Conservation (phyloP, 2,888 invertebrate genomes). For the Cheilosia variabilis region DNA sequence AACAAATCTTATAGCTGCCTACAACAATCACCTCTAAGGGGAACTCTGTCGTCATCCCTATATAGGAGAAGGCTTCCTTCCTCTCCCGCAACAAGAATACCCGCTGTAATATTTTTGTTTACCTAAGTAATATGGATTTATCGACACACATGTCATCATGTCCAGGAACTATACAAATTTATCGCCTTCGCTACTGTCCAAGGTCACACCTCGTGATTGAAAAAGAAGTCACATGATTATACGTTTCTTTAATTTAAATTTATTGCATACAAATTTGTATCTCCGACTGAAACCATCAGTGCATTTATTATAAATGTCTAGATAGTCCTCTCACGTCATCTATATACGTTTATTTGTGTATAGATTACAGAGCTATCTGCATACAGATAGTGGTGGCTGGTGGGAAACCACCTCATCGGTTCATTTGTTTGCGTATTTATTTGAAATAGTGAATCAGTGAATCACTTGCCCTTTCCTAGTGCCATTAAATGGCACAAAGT, state of each 20-base stretch:
- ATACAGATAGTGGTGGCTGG: not conserved
- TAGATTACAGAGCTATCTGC: not conserved
- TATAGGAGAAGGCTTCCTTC: too few species aligned
- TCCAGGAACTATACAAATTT: not conserved
- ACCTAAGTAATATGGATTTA: not conserved
- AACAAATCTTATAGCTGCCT: too few species aligned
- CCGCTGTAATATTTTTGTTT: not conserved
- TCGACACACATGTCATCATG: not conserved
- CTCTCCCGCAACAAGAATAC: too few species aligned
- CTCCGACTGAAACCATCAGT: slow-evolving; percentile 5
- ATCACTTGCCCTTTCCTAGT: slow-evolving; percentile 19
- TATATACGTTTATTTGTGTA: not conserved
- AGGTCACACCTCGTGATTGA: slow-evolving; percentile 47
- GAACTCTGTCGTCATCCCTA: too few species aligned
- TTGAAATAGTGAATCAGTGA: not conserved
- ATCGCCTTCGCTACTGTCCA: slow-evolving; percentile 1
- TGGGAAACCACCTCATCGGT: not conserved
- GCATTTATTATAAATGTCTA: not conserved
- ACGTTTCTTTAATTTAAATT: slow-evolving; percentile 51
- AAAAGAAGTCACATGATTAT: slow-evolving; percentile 51
- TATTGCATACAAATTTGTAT: slow-evolving; percentile 9
- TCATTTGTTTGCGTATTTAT: not conserved
- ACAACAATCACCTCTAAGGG: too few species aligned
- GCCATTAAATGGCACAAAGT: slow-evolving; percentile 7
- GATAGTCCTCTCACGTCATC: not conserved